Conservation (phyloP, 2,113 vertebrate species). For the Synchiropus splendidus region DNA sequence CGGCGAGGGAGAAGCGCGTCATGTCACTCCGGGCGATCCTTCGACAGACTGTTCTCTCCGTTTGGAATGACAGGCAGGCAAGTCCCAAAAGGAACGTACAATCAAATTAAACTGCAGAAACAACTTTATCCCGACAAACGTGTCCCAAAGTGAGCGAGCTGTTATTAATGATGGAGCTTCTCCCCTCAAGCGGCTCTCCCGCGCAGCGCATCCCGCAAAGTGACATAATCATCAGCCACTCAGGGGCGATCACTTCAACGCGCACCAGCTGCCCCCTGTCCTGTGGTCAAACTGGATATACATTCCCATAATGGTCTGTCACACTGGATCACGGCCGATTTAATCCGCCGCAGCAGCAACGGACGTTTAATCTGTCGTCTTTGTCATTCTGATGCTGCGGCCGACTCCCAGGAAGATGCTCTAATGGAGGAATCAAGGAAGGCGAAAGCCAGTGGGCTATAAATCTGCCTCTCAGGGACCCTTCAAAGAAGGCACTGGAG, state of each 20-base stretch:
- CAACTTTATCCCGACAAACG: not conserved
- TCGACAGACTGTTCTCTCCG: too few species aligned
- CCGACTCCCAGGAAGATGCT: conserved; percentile 15
- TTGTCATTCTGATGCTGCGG: conserved; percentile 34
- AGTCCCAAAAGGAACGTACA: not conserved
- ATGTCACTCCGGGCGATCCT: too few species aligned
- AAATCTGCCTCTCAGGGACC: conserved; percentile 40
- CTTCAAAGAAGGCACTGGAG: conserved; percentile 20
- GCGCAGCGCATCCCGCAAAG: conserved; percentile 39
- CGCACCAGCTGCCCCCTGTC: conserved; percentile 46
- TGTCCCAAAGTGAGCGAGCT: conserved; percentile 22
- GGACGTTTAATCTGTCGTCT: conserved; percentile 38
- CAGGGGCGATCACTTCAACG: conserved; percentile 40
- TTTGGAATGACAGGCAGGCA: too few species aligned
- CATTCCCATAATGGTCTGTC: conserved; percentile 33
- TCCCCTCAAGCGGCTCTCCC: conserved; percentile 29
- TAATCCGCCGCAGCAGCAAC: conserved; percentile 21
- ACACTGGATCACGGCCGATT: conserved; percentile 34
- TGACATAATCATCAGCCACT: conserved; percentile 36
- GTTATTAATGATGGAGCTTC: conserved; percentile 46
- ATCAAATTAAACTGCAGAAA: conserved; percentile 9
- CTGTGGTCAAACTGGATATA: conserved; percentile 41
- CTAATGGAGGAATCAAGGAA: conserved; percentile 21
- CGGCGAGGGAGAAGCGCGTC: too few species aligned
- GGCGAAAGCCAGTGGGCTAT: conserved; percentile 22